A percentile compares a stretch with the other conserved stretches of the same genome.
phyloP scores from a whole-genome alignment of 1,140 invertebrate genomes.

The Zaprionus inermis region DNA sequence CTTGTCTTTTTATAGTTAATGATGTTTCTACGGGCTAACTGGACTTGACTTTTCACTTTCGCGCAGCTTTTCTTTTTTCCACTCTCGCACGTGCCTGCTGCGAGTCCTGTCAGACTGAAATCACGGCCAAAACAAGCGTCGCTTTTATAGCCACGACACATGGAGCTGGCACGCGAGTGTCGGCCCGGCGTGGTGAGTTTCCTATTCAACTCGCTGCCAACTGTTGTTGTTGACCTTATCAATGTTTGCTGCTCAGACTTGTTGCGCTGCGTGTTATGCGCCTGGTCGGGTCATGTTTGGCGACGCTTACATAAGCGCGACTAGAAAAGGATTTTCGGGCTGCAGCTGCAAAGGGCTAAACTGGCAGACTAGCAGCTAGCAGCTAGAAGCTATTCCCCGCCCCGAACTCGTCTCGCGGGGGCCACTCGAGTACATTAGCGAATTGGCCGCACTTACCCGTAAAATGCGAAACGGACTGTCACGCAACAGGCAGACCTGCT shows the following conservation, averaged over 20 bases:
- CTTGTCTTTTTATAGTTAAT: constrained; percentile 25
- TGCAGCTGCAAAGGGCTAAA: background rate
- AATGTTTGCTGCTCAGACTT: background rate
- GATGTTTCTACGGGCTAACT: background rate
- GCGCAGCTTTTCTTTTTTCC: too few species aligned
- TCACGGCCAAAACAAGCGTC: constrained; percentile 36
- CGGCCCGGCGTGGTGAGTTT: constrained; percentile 49
- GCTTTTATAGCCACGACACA: constrained; percentile 64
- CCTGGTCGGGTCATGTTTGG: background rate
- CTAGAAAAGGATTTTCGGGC: background rate
- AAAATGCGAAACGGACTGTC: constrained; percentile 88
- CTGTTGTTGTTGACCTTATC: background rate
- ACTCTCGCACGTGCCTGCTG: background rate
- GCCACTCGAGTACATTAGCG: constrained; percentile 49
- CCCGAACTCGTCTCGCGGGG: background rate
- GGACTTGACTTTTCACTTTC: constrained; percentile 4
- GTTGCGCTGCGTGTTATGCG: constrained; percentile 4
- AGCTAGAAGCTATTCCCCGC: background rate
- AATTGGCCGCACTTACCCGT: constrained; percentile 85
- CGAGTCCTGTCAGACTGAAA: constrained; percentile 63
- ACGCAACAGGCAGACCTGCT: constrained; percentile 86
- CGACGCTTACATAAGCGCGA: background rate
- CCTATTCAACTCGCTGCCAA: background rate
- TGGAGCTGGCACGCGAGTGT: background rate
- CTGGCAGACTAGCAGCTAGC: background rate